Evolutionary conservation across 2,113 vertebrate genomes (phyloP), one percentile per base, ranked within the genome.

Genomic region (Steatornis caripensis): DNA sequence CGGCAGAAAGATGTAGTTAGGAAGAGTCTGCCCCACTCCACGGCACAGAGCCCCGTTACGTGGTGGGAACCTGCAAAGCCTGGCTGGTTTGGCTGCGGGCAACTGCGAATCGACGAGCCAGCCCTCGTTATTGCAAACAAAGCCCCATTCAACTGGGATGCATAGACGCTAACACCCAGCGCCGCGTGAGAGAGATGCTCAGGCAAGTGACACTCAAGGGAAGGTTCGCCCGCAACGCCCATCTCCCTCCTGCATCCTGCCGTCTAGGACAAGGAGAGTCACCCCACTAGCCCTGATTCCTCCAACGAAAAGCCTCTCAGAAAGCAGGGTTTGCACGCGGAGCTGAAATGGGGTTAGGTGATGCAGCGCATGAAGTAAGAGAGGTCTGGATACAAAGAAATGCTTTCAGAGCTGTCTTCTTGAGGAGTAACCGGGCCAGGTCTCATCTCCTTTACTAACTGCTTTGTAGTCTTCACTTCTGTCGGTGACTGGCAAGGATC

Each of bases 11-110:
- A 36, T 13, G 11, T 49, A 62, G 41, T 36, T 54, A 48, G 39
- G 55, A 70, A 54, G 10, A n/a, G n/a, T n/a, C n/a, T n/a, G n/a
- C n/a, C n/a, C n/a, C n/a, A n/a, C n/a, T n/a, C n/a, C n/a, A n/a
- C n/a, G n/a, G n/a, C n/a, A n/a, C n/a, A 21, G 41, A 81, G 36
- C 21, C 37, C 4, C 0, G 36, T 19, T 26, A 55, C 1, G 1
- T 13, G 21, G n/a, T 43, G 9, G 36, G 22, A 66, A 3, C 43
- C 37, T 45, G 34, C 62, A 76, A 54, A 77, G 11, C 24, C 60
- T 34, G 43, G 14, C 27, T 82, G 22, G 18, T 53, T 76, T 4
- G 9, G 37, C 46, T 83, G 39, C 24, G n/a, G n/a, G 20, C 24
- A 39, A 10, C 32, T 12, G 7, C 46, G 39, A 83, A n/a, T 36